Evolutionary conservation across 2,888 invertebrate genomes (phyloP).

Genomic region (Cerastis leucographa): DNA sequence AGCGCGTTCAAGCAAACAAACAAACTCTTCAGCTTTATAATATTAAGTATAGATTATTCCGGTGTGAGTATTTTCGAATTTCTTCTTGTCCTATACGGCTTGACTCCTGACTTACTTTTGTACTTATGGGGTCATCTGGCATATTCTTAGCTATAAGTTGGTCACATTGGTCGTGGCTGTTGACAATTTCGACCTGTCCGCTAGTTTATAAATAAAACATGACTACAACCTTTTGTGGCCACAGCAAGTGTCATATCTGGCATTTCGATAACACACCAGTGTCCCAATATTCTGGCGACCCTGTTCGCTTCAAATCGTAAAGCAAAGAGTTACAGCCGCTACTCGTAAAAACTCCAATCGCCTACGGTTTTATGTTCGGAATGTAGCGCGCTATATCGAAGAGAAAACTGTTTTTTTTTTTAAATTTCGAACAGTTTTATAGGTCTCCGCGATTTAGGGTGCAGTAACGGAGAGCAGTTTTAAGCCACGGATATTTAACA

Average conservation of each 20-base stretch:
- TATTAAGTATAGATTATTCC: no score
- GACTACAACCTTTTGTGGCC: conserved; percentile 16
- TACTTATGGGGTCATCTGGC: not conserved
- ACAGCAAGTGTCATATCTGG: conserved; percentile 4
- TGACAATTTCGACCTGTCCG: not conserved
- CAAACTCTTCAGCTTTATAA: no score
- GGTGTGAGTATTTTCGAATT: not conserved
- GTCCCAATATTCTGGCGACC: conserved; percentile 41
- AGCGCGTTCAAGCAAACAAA: no score
- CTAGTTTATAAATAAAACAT: conserved; percentile 10
- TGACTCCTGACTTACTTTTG: not conserved
- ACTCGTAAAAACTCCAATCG: conserved; percentile 75
- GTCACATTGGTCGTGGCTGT: not conserved
- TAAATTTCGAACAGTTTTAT: conserved; percentile 48
- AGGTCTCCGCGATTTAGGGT: conserved; percentile 46
- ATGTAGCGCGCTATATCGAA: conserved; percentile 56
- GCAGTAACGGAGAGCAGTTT: conserved; percentile 32
- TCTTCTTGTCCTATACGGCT: not conserved
- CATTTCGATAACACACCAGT: conserved; percentile 23
- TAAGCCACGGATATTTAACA: conserved; percentile 26
- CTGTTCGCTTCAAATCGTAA: conserved; percentile 59
- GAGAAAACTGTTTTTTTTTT: conserved; percentile 59
- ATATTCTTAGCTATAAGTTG: not conserved
- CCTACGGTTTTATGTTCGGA: conserved; percentile 64
- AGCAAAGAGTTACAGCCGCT: conserved; percentile 61